Evolutionary conservation across 2,113 vertebrate genomes (phyloP).

Genomic region (Cyanocitta stelleri): DNA sequence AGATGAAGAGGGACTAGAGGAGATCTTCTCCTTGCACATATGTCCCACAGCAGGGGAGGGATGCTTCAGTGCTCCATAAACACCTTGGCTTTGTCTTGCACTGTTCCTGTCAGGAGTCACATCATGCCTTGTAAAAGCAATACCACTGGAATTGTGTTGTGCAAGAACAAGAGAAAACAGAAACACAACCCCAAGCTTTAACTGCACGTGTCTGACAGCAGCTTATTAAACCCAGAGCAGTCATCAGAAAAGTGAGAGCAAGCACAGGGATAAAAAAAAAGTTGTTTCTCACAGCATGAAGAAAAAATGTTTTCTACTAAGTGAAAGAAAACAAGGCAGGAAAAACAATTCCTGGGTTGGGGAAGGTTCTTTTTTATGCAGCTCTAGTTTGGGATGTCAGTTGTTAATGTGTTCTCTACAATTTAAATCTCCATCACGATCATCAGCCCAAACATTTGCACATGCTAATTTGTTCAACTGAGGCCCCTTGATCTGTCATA

Average conservation of each 20-base stretch:
- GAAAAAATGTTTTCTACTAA: not conserved
- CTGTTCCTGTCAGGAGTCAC: not conserved
- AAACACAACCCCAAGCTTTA: not conserved
- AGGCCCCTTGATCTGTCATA: constrained; percentile 34
- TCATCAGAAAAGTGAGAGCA: constrained; percentile 4
- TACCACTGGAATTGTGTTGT: not conserved
- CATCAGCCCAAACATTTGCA: constrained; percentile 67
- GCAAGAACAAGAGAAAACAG: constrained; percentile 5
- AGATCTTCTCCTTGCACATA: not conserved
- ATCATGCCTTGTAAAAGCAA: constrained; percentile 11
- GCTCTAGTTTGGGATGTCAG: not conserved
- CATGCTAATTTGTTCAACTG: constrained; percentile 59
- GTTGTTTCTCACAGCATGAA: not conserved
- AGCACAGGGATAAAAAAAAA: not conserved
- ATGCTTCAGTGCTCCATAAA: not conserved
- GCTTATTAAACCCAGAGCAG: constrained; percentile 27
- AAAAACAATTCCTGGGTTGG: not conserved
- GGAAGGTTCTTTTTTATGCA: not conserved
- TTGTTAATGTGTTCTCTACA: constrained; percentile 40
- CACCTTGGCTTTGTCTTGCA: not conserved
- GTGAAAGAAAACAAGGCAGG: not conserved
- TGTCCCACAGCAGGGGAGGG: not conserved
- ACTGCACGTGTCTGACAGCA: constrained; percentile 27
- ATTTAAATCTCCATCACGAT: constrained; percentile 64
- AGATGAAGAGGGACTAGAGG: not conserved